These are phyloP conservation scores for Bombyx mandarina DNA, from an alignment of 1,140 invertebrate genomes.

Conservation along the genomic window DNA sequence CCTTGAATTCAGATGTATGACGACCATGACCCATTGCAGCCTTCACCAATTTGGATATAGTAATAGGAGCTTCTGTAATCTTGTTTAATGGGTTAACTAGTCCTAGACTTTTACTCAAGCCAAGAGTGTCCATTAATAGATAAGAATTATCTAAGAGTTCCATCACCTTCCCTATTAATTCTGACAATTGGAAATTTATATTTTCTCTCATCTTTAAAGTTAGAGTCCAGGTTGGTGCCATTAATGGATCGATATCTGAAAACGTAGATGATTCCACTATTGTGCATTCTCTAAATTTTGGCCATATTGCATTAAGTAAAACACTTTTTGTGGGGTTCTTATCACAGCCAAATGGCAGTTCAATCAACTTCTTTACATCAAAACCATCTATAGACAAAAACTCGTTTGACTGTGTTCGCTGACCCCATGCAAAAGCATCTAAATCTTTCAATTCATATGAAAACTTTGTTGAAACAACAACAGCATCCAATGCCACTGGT, in stretches of 20 bases:
- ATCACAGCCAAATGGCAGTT: conserved; percentile 87
- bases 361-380: conserved; percentile 65
- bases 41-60: conserved; percentile 63
- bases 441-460: conserved; percentile 81
- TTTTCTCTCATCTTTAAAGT: conserved; percentile 73
- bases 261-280: conserved; percentile 90
- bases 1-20: conserved; percentile 65
- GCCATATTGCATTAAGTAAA: conserved; percentile 89
- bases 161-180: conserved; percentile 71
- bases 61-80: conserved; percentile 63
- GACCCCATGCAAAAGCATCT: conserved; percentile 74
- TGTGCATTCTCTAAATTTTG: conserved; percentile 85
- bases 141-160: conserved; percentile 47
- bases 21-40: conserved; percentile 53
- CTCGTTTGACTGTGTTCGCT: conserved; percentile 81
- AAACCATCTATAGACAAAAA: conserved; percentile 78
- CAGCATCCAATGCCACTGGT: conserved; percentile 74
- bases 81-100: conserved; percentile 58
- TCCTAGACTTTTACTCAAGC: conserved; percentile 53
- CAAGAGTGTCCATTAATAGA: conserved; percentile 55
- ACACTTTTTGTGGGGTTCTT: conserved; percentile 86
- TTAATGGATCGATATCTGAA: conserved; percentile 88
- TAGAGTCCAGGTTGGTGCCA: conserved; percentile 86
- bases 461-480: conserved; percentile 84
- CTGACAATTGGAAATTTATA: conserved; percentile 77